Conservation (phyloP, 2,113 vertebrate genomes). For the Calidris pygmaea region DNA sequence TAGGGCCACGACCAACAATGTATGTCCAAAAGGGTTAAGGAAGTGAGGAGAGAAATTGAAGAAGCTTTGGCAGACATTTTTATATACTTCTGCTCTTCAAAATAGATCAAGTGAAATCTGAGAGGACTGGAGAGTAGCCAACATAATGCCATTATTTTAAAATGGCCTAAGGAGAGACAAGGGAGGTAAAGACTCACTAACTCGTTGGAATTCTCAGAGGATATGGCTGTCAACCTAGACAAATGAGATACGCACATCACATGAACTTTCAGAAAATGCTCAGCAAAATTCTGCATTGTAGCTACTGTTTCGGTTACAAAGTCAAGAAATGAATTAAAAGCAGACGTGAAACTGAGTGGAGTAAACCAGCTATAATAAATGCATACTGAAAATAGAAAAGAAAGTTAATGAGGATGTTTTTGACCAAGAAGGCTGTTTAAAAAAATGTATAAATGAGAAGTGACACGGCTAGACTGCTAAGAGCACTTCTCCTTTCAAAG, state of each 20-base stretch:
- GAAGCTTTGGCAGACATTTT: slow-evolving; percentile 42
- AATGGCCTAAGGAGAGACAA: slow-evolving; percentile 35
- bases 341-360: not conserved
- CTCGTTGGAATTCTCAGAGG: slow-evolving; percentile 49
- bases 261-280: not conserved
- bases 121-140: not conserved
- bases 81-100: slow-evolving; percentile 27
- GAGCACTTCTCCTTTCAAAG: not conserved
- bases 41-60: slow-evolving; percentile 36
- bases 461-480: not conserved
- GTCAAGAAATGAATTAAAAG: slow-evolving; percentile 37
- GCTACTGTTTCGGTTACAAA: not conserved
- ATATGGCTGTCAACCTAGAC: slow-evolving; percentile 29
- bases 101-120: slow-evolving; percentile 33
- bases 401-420: not conserved
- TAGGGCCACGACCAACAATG: not conserved
- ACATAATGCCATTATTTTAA: slow-evolving; percentile 35
- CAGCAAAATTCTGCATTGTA: slow-evolving; percentile 27
- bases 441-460: not conserved
- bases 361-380: slow-evolving; percentile 21
- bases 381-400: slow-evolving; percentile 2
- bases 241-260: slow-evolving; percentile 5
- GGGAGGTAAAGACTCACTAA: slow-evolving; percentile 9
- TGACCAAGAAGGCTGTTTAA: not conserved
- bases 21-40: not conserved